Conservation (phyloP, 2,113 vertebrate species). For the Prinia subflava region DNA sequence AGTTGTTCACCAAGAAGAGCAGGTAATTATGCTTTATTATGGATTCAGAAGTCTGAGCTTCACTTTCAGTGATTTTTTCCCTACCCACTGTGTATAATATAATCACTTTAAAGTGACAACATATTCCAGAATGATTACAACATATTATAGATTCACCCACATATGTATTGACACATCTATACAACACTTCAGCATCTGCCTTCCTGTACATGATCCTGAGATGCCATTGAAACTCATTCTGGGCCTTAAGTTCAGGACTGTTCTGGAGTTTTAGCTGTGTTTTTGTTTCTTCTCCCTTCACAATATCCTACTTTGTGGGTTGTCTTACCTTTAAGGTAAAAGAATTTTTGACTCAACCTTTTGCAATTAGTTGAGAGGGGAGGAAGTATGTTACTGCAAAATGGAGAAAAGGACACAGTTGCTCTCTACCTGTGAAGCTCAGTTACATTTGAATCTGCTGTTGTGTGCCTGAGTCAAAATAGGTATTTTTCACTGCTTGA, state of each 20-base stretch:
- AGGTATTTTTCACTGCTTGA: not conserved
- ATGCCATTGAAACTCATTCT: not conserved
- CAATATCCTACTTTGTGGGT: rapidly evolving
- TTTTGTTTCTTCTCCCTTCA: rapidly evolving
- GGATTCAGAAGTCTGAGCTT: not conserved
- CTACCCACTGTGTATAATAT: not conserved
- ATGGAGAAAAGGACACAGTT: not conserved
- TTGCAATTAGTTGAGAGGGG: not conserved
- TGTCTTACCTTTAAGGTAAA: not conserved
- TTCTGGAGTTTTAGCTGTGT: not conserved
- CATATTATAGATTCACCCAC: not conserved
- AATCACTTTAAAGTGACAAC: not conserved
- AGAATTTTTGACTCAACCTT: rapidly evolving
- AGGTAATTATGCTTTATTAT: not conserved
- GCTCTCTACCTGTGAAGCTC: not conserved
- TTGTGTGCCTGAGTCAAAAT: not conserved
- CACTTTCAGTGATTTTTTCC: not conserved
- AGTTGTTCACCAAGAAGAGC: not conserved
- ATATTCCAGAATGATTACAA: not conserved
- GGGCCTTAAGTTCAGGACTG: rapidly evolving
- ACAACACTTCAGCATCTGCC: not conserved
- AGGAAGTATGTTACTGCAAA: not conserved
- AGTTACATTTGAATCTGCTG: not conserved
- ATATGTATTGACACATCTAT: too few species aligned
- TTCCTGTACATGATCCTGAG: not conserved